Evolutionary conservation across 2,113 vertebrate genomes (phyloP).

Genomic region (Pyxicephalus adspersus): DNA sequence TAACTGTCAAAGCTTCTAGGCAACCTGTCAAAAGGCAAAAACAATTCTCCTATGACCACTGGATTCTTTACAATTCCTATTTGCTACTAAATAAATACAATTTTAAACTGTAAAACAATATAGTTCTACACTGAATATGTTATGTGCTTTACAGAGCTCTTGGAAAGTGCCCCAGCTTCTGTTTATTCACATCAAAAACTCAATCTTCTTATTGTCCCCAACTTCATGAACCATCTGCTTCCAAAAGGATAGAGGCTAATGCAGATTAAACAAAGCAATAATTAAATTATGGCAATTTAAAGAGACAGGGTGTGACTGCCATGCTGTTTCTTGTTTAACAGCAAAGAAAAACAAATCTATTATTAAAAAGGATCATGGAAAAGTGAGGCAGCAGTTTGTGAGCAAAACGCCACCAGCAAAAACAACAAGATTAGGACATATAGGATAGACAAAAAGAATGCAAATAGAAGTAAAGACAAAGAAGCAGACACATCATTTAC

Average conservation of each 20-base stretch:
- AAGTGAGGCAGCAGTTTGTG: neutral
- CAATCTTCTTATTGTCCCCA: conserved; percentile 34
- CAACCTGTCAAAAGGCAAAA: neutral
- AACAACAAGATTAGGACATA: conserved; percentile 27
- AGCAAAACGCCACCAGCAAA: neutral
- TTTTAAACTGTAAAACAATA: neutral
- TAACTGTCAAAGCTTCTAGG: neutral
- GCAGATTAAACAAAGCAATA: conserved; percentile 31
- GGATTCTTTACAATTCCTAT: too few relatives aligned
- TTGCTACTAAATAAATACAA: neutral
- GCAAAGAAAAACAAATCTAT: conserved; percentile 17
- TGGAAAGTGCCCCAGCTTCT: neutral
- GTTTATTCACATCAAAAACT: conserved; percentile 15
- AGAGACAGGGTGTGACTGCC: conserved; percentile 24
- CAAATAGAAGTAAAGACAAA: conserved; percentile 7
- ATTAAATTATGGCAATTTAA: conserved; percentile 17
- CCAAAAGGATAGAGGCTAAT: conserved; percentile 5
- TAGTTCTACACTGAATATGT: neutral
- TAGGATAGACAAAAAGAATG: conserved; percentile 11
- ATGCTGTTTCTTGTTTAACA: neutral
- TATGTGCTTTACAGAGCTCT: neutral
- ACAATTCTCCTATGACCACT: neutral
- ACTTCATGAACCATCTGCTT: conserved; percentile 52
- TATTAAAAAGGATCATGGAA: conserved; percentile 13
- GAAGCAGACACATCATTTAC: conserved; percentile 28